These are phyloP conservation scores for Echinarachnius parma DNA, from an alignment of 53 echinoderm and acorn worm species.

Conservation along the genomic window DNA sequence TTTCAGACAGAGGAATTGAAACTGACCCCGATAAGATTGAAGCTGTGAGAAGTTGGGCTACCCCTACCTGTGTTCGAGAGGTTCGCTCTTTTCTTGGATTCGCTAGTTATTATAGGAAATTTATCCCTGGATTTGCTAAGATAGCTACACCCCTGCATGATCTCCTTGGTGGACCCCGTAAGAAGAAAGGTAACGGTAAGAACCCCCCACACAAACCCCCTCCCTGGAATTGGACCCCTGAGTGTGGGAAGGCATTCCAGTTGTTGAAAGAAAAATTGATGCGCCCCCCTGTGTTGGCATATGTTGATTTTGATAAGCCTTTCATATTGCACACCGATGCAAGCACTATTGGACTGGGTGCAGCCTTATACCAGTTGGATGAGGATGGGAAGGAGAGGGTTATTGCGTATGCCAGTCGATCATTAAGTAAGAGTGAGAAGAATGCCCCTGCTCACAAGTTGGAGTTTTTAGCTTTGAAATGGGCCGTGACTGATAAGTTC, in stretches of 20 bases:
- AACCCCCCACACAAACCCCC: too few relatives aligned
- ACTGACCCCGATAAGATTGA: conserved; percentile 61
- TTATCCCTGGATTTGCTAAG: conserved; percentile 47
- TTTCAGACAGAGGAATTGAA: conserved; percentile 42
- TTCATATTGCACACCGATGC: conserved; percentile 40
- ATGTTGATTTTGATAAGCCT: conserved; percentile 35
- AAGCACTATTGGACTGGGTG: conserved; percentile 27
- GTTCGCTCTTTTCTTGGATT: conserved; percentile 53
- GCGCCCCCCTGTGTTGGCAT: conserved; percentile 14
- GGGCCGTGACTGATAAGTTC: conserved; percentile 56
- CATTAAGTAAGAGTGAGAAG: conserved; percentile 12
- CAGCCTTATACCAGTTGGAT: conserved; percentile 26
- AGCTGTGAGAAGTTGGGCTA: conserved; percentile 46
- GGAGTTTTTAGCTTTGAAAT: conserved; percentile 55
- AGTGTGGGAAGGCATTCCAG: background rate
- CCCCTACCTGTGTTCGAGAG: conserved; percentile 36
- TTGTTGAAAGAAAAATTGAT: conserved; percentile 5
- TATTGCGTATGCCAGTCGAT: conserved; percentile 30
- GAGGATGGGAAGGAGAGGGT: conserved; percentile 31
- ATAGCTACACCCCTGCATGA: conserved; percentile 51
- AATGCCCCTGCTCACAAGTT: conserved; percentile 45
- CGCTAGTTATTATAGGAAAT: conserved; percentile 52
- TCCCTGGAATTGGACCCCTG: conserved; percentile 20
- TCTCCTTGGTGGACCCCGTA: conserved; percentile 34
- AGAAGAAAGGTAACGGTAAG: background rate